These are phyloP conservation scores for Lasius fuliginosus DNA, from an alignment of 2,888 invertebrate species.

Conservation along the genomic window DNA sequence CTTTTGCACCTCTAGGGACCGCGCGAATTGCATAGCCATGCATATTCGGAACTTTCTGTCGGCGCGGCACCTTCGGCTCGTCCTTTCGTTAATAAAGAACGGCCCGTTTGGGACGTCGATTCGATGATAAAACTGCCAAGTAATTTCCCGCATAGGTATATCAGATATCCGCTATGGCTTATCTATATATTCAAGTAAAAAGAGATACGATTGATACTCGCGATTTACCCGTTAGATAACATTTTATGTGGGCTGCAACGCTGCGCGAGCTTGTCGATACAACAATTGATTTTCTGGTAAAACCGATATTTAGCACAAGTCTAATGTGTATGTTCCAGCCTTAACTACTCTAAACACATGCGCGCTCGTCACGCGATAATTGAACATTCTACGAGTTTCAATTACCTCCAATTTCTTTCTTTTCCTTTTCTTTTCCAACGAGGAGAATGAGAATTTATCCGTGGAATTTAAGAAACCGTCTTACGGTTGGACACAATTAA, in stretches of 20 bases:
- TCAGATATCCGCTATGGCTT: not conserved
- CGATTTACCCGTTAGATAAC: conserved; percentile 19
- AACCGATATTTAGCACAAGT: conserved; percentile 6
- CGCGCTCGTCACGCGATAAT: not conserved
- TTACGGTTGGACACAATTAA: conserved; percentile 4
- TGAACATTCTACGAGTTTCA: conserved; percentile 17
- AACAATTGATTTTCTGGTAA: conserved; percentile 2
- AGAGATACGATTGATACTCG: not conserved
- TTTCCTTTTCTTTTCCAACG: not conserved
- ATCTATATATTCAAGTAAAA: not conserved
- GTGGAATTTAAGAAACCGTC: not conserved
- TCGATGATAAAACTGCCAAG: conserved; percentile 59
- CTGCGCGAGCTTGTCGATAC: not conserved
- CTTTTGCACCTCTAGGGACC: conserved; percentile 72
- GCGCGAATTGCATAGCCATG: conserved; percentile 73
- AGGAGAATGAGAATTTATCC: conserved; percentile 2
- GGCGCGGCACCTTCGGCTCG: conserved; percentile 58
- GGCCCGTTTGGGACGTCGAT: conserved; percentile 64
- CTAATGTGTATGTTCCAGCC: not conserved
- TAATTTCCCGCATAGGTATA: conserved; percentile 55
- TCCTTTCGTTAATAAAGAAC: conserved; percentile 71
- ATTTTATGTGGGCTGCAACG: not conserved
- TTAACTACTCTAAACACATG: not conserved
- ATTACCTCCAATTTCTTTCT: not conserved
- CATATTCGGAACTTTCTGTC: conserved; percentile 74